These are phyloP conservation scores for Cecropterus lyciades DNA, from an alignment of 1,140 invertebrate species.

Conservation along the genomic window DNA sequence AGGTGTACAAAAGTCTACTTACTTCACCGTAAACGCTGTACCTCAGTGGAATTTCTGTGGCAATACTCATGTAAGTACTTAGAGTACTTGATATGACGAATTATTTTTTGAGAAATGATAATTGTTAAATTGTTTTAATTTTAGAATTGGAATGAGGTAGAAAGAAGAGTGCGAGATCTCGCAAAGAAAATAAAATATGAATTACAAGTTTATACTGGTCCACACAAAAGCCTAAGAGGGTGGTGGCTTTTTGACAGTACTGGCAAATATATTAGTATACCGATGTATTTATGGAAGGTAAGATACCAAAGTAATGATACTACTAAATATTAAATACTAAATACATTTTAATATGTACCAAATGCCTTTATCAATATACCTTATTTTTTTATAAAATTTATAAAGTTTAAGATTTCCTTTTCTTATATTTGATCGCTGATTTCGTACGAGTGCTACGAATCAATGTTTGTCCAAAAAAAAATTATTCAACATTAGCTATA, in stretches of 20 bases:
- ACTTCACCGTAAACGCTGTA: slow-evolving; percentile 54
- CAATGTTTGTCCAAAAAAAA: too few relatives aligned
- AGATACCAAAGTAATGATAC: not conserved
- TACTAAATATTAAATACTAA: too few relatives aligned
- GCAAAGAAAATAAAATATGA: not conserved
- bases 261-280: not conserved
- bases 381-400: too few relatives aligned
- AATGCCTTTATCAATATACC: too few relatives aligned
- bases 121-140: not conserved
- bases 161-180: slow-evolving; percentile 1
- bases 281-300: slow-evolving; percentile 13
- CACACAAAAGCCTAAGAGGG: not conserved
- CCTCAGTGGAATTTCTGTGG: slow-evolving; percentile 57
- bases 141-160: slow-evolving; percentile 12
- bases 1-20: slow-evolving; percentile 49
- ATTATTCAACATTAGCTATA: too few relatives aligned
- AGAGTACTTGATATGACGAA: too few relatives aligned
- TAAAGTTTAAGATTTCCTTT: too few relatives aligned
- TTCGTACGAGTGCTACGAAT: too few relatives aligned
- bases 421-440: too few relatives aligned
- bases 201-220: slow-evolving; percentile 1
- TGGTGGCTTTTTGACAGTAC: not conserved
- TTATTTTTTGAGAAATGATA: too few relatives aligned
- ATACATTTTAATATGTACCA: too few relatives aligned
- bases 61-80: not conserved